Percentiles rank a stretch among this genome's conserved stretches.
Conservation (phyloP, 2,113 vertebrate species). For the Verasper variegatus region DNA sequence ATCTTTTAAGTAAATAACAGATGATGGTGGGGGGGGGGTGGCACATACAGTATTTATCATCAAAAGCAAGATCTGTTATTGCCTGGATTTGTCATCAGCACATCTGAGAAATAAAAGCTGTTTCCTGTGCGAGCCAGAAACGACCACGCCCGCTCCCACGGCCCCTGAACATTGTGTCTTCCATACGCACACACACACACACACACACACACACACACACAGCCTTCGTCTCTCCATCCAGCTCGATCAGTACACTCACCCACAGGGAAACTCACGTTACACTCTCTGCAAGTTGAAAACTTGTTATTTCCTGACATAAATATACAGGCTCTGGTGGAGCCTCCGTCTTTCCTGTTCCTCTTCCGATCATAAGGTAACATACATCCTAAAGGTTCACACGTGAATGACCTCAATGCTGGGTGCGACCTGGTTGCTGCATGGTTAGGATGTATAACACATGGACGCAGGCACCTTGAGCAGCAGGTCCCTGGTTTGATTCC, state of each 20-base stretch:
- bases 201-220: not conserved
- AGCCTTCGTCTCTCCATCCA: not conserved
- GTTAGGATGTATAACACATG: no score
- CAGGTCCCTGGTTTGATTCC: not conserved
- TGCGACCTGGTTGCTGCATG: no score
- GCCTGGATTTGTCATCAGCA: slow-evolving; percentile 16
- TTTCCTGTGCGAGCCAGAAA: slow-evolving; percentile 3
- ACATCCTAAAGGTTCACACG: slow-evolving; percentile 13
- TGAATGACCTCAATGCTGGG: not conserved
- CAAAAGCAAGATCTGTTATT: slow-evolving; percentile 29
- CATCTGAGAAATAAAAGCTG: slow-evolving; percentile 18
- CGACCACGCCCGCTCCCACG: slow-evolving; percentile 52
- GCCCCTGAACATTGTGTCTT: slow-evolving; percentile 23
- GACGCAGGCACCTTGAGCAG: not conserved
- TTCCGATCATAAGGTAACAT: slow-evolving; percentile 13
- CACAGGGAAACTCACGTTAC: slow-evolving; percentile 13
- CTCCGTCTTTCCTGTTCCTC: slow-evolving; percentile 65
- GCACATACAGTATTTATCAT: not conserved
- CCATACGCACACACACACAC: not conserved
- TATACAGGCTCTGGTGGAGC: not conserved
- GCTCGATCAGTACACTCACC: not conserved
- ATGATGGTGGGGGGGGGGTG: no score
- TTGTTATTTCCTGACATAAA: slow-evolving; percentile 42
- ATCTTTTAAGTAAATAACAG: no score
- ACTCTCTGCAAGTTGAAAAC: slow-evolving; percentile 3